Evolutionary conservation across 2,797 vertebrate genomes (phyloP), one percentile per base, ranked within the genome.

Genomic region (Alosa sapidissima): DNA sequence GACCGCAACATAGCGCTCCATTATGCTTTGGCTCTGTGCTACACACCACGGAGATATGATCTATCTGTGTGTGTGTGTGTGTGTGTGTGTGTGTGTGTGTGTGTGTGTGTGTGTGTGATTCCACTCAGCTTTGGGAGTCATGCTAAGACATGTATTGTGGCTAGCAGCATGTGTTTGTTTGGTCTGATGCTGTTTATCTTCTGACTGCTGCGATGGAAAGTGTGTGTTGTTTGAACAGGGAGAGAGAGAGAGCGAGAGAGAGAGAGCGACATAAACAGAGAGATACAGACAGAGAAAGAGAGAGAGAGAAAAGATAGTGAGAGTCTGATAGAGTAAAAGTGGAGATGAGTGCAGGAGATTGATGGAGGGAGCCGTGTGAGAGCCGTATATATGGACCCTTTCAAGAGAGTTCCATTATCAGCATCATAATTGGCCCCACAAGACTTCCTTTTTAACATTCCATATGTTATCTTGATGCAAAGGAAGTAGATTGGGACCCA

Each of bases 41-140:
- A 51, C 49, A 51, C 49, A 51, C 49, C 60, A 62, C 16, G 16
- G 52, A 55, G n/a, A 65, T 65, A 65, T 65, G 62, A 33, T 65
- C 9, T 28, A 11, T 72, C 33, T 1, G 13, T 51, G 24, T 81
- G 24, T 33, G 33, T 72, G 65, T 0, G 13, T 51, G 24, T 81
- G 24, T 33, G 48, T 75, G 83, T 65, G 13, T 84, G 51, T 84
- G 84, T 85, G 60, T 1, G 13, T 51, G 24, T 81, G 24, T 33
- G 33, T 72, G 65, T 0, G 13, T 51, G 24, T 84, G 84, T 85
- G 60, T 65, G 33, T 55, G 54, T 55, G 4, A 19, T 21, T 8
- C 58, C 58, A 24, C 58, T 62, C 58, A 28, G n/a, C 58, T 14
- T 51, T 24, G 58, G 58, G 58, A 62, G 55, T 58, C 55, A 21